Conservation (phyloP, 2,888 invertebrate species). For the Ornithoptera alexandrae region DNA sequence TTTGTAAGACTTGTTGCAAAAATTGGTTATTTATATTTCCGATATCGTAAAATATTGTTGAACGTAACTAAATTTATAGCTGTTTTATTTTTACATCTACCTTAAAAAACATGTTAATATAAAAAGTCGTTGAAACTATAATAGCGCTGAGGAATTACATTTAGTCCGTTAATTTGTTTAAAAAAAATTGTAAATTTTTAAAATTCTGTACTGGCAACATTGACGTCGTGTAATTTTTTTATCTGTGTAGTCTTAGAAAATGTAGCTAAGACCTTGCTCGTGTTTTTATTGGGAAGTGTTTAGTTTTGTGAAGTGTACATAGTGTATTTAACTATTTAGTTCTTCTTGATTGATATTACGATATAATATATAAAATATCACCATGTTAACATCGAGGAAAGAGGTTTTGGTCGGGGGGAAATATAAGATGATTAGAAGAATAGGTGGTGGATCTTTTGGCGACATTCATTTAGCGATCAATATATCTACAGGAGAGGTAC, state of each 20-base stretch:
- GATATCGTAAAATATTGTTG: no score
- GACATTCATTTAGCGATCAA: constrained; percentile 87
- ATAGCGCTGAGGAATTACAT: no score
- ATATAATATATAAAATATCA: constrained; percentile 44
- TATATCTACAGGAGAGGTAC: constrained; percentile 89
- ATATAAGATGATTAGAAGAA: constrained; percentile 96
- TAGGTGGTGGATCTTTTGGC: constrained; percentile 99
- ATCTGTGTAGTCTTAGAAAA: constrained; percentile 33
- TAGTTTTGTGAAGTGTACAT: constrained; percentile 32
- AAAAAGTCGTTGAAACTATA: no score
- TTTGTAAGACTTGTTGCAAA: no score
- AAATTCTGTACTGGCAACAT: constrained; percentile 3
- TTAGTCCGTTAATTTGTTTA: neutral
- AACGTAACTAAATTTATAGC: no score
- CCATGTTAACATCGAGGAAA: constrained; percentile 53
- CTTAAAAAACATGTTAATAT: no score
- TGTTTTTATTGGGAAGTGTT: constrained; percentile 34
- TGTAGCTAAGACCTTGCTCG: constrained; percentile 36
- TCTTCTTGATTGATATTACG: constrained; percentile 35
- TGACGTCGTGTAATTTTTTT: constrained; percentile 11
- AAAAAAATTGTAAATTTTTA: neutral
- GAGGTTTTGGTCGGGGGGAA: constrained; percentile 94
- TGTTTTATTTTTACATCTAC: no score
- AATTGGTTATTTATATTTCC: no score
- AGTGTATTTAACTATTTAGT: constrained; percentile 26